Evolutionary conservation across 2,113 vertebrate genomes (phyloP).

Genomic region (Spheniscus mendiculus): DNA sequence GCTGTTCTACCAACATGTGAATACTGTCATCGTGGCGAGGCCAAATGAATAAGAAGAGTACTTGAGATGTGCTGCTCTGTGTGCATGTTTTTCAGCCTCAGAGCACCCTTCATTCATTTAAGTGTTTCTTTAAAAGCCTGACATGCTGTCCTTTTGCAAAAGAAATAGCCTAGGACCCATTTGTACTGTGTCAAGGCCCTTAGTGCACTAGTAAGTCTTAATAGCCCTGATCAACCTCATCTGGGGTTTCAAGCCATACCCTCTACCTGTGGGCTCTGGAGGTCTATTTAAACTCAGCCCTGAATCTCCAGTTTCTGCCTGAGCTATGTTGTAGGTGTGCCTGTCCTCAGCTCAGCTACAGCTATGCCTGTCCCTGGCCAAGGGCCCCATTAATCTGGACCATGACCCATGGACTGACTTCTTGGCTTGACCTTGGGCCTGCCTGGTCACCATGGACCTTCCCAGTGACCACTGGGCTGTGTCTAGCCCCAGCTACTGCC

Average conservation of each 20-base stretch:
- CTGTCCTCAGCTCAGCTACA: not conserved
- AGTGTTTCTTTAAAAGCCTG: not conserved
- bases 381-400: not conserved
- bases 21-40: fast-evolving
- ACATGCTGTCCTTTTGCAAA: not conserved
- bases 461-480: not conserved
- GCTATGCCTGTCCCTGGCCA: not conserved
- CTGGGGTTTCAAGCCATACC: not conserved
- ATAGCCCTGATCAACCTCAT: not conserved
- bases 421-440: not conserved
- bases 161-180: not conserved
- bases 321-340: not conserved
- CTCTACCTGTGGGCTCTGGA: not conserved
- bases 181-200: not conserved
- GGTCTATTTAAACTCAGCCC: not conserved
- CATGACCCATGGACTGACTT: not conserved
- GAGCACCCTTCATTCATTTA: not conserved
- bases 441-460: not conserved
- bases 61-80: not conserved
- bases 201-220: not conserved
- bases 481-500: not conserved
- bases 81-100: not conserved
- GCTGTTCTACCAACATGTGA: not conserved
- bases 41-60: not conserved
- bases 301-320: not conserved